Percentiles rank a stretch among this genome's conserved stretches.
Conservation (phyloP, 2,888 invertebrate species). For the Erebia epiphron region DNA sequence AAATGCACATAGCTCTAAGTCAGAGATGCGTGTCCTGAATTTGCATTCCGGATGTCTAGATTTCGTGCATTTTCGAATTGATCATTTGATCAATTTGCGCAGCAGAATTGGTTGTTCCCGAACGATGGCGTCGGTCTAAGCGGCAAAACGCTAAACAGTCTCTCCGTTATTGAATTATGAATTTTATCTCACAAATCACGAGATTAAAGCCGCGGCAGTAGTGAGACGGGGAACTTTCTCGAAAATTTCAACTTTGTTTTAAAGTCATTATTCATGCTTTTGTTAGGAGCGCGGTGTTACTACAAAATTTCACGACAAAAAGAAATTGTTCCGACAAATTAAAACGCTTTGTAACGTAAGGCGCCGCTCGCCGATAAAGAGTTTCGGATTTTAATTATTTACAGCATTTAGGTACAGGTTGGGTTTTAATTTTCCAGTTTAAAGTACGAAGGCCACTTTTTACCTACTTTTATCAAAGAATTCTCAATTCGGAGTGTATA, state of each 20-base stretch:
- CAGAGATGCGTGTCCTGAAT: too few relatives aligned
- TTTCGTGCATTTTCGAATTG: not conserved
- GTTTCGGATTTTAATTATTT: slow-evolving; percentile 24
- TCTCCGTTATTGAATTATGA: slow-evolving; percentile 29
- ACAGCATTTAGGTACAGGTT: slow-evolving; percentile 6
- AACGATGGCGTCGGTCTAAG: not conserved
- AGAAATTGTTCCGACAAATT: slow-evolving; percentile 74
- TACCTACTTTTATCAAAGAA: too few relatives aligned
- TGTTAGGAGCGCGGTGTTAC: slow-evolving; percentile 68
- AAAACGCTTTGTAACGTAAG: slow-evolving; percentile 68
- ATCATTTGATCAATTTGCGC: not conserved
- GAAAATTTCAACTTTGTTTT: slow-evolving; percentile 77
- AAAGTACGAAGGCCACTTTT: not conserved
- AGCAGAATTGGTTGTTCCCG: not conserved
- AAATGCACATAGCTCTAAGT: too few relatives aligned
- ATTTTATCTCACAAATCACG: slow-evolving; percentile 34
- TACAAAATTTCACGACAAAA: slow-evolving; percentile 75
- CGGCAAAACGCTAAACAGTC: slow-evolving; percentile 20
- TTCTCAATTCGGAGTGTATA: too few relatives aligned
- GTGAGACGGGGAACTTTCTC: slow-evolving; percentile 63
- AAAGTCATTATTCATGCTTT: slow-evolving; percentile 80
- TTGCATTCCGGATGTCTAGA: not conserved
- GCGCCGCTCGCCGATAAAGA: slow-evolving; percentile 28
- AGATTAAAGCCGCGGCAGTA: slow-evolving; percentile 47
- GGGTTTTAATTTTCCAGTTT: not conserved